A percentile compares a stretch with the other conserved stretches of the same genome.
Conservation (phyloP, 1,140 invertebrate genomes). For the Zaprionus gabonicus region DNA sequence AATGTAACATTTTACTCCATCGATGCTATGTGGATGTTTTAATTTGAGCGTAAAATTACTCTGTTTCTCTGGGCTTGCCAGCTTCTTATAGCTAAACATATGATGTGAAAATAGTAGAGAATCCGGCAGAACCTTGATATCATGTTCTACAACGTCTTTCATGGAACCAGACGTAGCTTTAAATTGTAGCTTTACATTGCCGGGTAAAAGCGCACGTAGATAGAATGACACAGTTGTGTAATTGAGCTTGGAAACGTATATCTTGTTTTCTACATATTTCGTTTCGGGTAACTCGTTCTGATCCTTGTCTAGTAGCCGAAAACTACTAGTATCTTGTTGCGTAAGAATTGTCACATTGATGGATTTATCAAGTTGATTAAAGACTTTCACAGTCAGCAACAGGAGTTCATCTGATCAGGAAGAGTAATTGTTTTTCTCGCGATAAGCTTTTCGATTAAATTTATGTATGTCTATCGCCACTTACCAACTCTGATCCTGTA, state of each 20-base stretch:
- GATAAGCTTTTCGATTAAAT: background rate
- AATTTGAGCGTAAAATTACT: background rate
- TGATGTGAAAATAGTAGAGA: background rate
- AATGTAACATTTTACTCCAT: constrained; percentile 20
- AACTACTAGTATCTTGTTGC: background rate
- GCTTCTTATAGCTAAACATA: background rate
- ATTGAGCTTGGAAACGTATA: background rate
- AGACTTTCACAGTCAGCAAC: constrained; percentile 11
- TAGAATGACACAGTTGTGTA: background rate
- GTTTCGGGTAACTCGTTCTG: background rate
- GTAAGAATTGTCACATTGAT: constrained; percentile 1
- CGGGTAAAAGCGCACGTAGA: background rate
- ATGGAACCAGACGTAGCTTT: background rate
- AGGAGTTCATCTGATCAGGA: constrained; percentile 31
- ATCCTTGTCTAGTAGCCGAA: background rate
- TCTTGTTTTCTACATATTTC: background rate
- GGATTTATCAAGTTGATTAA: background rate
- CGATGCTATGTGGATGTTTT: background rate
- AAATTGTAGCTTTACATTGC: constrained; percentile 1
- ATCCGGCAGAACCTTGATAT: background rate
- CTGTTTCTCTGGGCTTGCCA: background rate
- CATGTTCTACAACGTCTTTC: background rate
- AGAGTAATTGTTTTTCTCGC: background rate
- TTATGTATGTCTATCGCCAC: background rate
- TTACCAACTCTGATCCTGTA: constrained; percentile 30